Conservation (phyloP, 2,113 vertebrate species). For the Lophotis ruficrista region DNA sequence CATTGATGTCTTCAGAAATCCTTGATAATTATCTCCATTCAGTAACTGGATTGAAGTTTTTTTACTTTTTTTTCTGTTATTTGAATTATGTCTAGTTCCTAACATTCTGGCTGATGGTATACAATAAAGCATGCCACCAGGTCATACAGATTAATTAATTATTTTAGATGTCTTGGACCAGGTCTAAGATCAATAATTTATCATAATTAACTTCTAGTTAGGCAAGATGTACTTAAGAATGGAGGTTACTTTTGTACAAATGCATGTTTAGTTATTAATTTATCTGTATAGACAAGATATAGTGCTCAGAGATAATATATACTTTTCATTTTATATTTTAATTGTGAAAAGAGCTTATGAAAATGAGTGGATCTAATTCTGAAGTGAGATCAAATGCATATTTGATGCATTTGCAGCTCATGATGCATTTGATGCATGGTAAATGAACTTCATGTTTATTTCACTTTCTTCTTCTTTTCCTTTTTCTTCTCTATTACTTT, state of each 20-base stretch:
- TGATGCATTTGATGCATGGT: background rate
- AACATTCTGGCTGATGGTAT: background rate
- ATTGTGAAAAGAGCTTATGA: background rate
- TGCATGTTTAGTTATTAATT: background rate
- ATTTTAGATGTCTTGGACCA: background rate
- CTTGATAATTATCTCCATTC: background rate
- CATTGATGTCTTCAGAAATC: background rate
- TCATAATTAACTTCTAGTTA: background rate
- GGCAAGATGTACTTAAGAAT: background rate
- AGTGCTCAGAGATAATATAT: background rate
- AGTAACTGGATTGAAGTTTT: background rate
- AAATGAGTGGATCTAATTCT: background rate
- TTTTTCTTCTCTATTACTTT: background rate
- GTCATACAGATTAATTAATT: background rate
- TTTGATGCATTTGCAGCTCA: background rate
- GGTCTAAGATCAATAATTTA: background rate
- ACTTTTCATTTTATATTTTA: background rate
- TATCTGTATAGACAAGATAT: background rate
- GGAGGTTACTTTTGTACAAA: background rate
- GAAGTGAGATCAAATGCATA: background rate
- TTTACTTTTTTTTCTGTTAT: background rate
- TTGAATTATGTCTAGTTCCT: background rate
- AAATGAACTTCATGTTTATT: background rate
- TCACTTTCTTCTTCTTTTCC: background rate
- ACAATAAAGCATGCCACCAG: background rate